Evolutionary conservation across 2,113 vertebrate genomes (phyloP), one percentile per base, ranked within the genome.

Genomic region (Engystomops pustulosus): DNA sequence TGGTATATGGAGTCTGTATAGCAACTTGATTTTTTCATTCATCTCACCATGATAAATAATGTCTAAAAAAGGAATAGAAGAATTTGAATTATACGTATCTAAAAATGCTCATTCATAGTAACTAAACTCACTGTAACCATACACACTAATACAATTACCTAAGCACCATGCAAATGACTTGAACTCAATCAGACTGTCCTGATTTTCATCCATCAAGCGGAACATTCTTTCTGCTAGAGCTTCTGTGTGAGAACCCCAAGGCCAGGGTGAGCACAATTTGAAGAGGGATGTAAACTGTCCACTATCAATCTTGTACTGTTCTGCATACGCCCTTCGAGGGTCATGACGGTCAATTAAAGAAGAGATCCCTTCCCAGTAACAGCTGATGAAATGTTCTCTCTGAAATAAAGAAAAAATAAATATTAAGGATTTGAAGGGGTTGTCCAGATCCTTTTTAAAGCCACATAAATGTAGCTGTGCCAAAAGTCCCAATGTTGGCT

Each of bases 1-100:
- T 32, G 96, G 96, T 72, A 98, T 95, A 84, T 99, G 98, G 45
- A 99, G 95, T 47, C 94, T 94, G 86, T 98, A 99, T 0, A 99
- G 88, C 68, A 98, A 89, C 81, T 95, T 89, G 41, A 99, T 95
- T 86, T 97, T 99, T 91, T 97, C 97, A 84, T 95, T 99, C 93
- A 99, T 95, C 87, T 99, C 98, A 86, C 94, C 97, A 55, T 96
- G 94, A 89, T 97, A 99, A 90, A 98, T 93, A 34, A 93, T 89
- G 88, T 99, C 97, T 99, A 89, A 44, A 89, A 85, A 60, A 34
- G 0, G 17, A 41, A 14, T n/a, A n/a, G n/a, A n/a, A n/a, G n/a
- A n/a, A n/a, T n/a, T n/a, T n/a, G n/a, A n/a, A n/a, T n/a, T n/a
- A n/a, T n/a, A n/a, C n/a, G n/a, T n/a, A n/a, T n/a, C n/a, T n/a